A percentile compares a stretch with the other conserved stretches of the same genome.
Conservation (phyloP, 2,797 vertebrate species). For the Smutsia gigantea region DNA sequence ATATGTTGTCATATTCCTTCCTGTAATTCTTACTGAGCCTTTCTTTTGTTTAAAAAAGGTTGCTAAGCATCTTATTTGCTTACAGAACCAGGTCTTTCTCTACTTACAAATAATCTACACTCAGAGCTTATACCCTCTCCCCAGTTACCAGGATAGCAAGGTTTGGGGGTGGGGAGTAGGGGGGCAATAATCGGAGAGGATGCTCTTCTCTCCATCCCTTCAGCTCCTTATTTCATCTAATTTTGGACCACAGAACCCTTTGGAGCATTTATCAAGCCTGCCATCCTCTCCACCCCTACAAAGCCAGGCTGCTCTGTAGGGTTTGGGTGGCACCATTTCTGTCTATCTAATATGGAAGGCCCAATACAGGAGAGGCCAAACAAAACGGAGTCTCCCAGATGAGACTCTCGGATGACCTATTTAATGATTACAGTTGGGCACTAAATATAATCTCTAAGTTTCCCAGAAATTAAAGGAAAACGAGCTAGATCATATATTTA, state of each 20-base stretch:
- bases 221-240: neutral
- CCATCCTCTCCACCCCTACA: neutral
- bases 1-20: neutral
- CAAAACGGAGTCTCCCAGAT: neutral
- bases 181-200: neutral
- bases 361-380: neutral
- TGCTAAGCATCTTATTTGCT: neutral
- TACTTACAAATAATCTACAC: neutral
- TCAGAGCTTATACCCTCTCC: neutral
- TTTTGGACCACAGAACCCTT: neutral
- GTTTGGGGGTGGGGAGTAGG: no score
- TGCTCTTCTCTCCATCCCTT: neutral
- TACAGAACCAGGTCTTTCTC: neutral
- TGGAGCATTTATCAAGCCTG: neutral
- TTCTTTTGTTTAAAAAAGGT: neutral
- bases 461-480: neutral
- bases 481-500: neutral
- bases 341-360: neutral
- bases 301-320: neutral
- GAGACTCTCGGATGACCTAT: neutral
- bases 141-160: neutral
- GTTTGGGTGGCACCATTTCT: neutral
- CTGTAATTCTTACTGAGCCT: neutral
- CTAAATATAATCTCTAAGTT: neutral
- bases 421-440: neutral